These are phyloP conservation scores for Lypha dubia DNA, from an alignment of 2,888 invertebrate species.

Conservation along the genomic window DNA sequence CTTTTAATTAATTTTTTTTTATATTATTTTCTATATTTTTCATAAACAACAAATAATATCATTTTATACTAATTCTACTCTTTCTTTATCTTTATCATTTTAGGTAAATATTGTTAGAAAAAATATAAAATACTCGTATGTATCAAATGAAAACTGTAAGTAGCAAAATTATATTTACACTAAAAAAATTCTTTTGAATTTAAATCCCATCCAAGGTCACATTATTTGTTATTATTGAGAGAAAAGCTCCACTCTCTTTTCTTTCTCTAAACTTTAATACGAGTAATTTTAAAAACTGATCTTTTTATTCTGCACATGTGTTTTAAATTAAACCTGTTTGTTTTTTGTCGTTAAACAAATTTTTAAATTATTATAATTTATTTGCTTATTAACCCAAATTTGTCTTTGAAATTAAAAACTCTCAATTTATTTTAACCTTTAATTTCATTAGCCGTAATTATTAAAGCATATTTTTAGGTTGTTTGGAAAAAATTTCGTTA, in stretches of 20 bases:
- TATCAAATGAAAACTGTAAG: not conserved
- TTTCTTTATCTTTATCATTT: constrained; percentile 8
- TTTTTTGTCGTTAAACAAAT: not conserved
- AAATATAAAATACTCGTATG: not conserved
- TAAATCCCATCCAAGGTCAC: constrained; percentile 6
- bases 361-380: not conserved
- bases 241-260: not conserved
- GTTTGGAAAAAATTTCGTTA: not conserved
- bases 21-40: too few species aligned
- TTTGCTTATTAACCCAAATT: not conserved
- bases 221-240: not conserved
- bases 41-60: not conserved
- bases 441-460: not conserved
- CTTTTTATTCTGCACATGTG: not conserved
- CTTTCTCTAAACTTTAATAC: not conserved
- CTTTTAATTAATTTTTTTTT: not conserved
- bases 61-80: constrained; percentile 4
- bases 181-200: not conserved
- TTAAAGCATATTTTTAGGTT: constrained; percentile 61
- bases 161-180: not conserved
- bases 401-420: not conserved
- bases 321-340: not conserved
- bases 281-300: not conserved
- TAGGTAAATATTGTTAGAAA: constrained; percentile 29
- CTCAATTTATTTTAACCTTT: constrained; percentile 4